phyloP scores from a whole-genome alignment of 2,797 vertebrate species.

The Prionace glauca region DNA sequence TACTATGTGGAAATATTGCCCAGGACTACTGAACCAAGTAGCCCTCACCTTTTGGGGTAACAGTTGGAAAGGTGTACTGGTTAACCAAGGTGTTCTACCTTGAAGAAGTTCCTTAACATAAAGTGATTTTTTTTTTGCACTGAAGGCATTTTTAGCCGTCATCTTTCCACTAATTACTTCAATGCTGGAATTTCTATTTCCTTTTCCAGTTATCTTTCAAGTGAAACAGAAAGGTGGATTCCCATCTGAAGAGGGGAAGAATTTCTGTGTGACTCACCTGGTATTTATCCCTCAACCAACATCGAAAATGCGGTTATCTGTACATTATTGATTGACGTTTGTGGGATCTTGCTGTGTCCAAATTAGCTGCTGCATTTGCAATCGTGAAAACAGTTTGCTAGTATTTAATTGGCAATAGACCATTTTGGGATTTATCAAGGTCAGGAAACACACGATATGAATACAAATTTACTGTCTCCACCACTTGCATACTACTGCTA shows the following conservation, averaged over 20 bases:
- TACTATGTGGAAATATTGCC: background rate
- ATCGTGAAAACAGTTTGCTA: background rate
- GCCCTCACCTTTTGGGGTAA: background rate
- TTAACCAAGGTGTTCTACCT: background rate
- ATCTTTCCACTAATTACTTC: background rate
- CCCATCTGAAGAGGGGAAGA: background rate
- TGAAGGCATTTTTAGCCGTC: background rate
- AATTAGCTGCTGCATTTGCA: background rate
- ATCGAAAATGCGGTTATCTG: background rate
- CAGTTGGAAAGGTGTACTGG: background rate
- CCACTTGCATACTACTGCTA: background rate
- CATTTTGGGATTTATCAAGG: too few relatives aligned
- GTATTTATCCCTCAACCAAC: background rate
- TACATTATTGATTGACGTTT: background rate
- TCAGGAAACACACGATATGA: background rate
- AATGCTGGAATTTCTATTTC: background rate
- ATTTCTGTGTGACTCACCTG: background rate
- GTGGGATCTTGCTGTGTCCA: background rate
- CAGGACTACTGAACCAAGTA: background rate
- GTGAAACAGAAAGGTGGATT: background rate
- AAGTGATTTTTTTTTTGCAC: background rate
- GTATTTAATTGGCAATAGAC: background rate
- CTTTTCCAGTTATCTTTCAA: background rate
- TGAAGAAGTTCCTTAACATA: background rate
- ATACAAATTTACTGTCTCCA: background rate